phyloP scores from a whole-genome alignment of 30 jellyfish, hydroid and myxozoan species.

The Clytia hemisphaerica region DNA sequence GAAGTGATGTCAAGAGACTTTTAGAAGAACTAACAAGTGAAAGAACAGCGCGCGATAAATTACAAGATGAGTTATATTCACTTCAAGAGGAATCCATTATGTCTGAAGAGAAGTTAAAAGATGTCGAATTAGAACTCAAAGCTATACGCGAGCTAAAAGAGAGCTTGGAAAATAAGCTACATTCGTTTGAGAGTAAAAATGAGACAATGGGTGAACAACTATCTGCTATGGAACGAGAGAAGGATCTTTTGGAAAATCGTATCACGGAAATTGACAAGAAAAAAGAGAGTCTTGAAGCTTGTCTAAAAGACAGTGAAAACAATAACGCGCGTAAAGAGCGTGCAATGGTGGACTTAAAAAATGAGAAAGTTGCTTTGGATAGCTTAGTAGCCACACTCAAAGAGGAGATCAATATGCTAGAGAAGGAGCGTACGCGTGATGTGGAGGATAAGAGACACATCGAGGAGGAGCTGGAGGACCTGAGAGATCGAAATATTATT shows the following conservation, averaged over 20 bases:
- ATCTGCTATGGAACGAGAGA: slow-evolving; percentile 45
- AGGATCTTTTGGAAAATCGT: slow-evolving; percentile 57
- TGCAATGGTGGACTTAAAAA: slow-evolving; percentile 77
- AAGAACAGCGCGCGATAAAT: slow-evolving; percentile 45
- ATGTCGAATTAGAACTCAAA: slow-evolving; percentile 75
- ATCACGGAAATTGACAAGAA: slow-evolving; percentile 67
- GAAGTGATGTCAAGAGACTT: slow-evolving; percentile 47
- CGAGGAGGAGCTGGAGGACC: slow-evolving; percentile 93
- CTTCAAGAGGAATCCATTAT: slow-evolving; percentile 58
- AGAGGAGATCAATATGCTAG: slow-evolving; percentile 86
- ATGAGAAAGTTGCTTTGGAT: slow-evolving; percentile 95
- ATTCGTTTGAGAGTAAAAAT: slow-evolving; percentile 59
- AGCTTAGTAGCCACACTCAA: slow-evolving; percentile 81
- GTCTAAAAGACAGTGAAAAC: slow-evolving; percentile 62
- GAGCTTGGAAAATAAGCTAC: slow-evolving; percentile 68
- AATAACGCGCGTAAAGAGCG: slow-evolving; percentile 95
- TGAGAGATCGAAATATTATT: slow-evolving; percentile 86
- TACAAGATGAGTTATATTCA: slow-evolving; percentile 52
- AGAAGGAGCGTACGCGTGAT: slow-evolving; percentile 74
- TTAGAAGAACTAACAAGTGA: slow-evolving; percentile 72
- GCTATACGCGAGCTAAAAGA: slow-evolving; percentile 83
- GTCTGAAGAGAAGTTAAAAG: slow-evolving; percentile 71
- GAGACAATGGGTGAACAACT: slow-evolving; percentile 61
- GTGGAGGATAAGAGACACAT: slow-evolving; percentile 71
- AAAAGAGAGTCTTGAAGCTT: slow-evolving; percentile 57